These are phyloP conservation scores for Eupithecia subfuscata DNA, from an alignment of 2,888 invertebrate genomes.

Conservation along the genomic window DNA sequence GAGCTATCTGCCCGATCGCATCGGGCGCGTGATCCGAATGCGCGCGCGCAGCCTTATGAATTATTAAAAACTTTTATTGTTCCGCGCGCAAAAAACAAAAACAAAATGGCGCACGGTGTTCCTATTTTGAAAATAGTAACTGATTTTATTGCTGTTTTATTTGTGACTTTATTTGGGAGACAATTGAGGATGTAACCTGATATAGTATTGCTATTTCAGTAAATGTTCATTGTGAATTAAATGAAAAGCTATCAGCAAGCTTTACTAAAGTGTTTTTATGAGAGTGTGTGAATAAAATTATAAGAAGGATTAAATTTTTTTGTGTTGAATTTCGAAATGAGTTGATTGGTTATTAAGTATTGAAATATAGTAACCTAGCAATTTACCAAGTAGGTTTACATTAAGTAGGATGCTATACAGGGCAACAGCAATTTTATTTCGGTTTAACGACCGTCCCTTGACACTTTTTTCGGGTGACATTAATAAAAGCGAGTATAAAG, in stretches of 20 bases:
- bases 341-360: no score
- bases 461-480: slow-evolving; percentile 24
- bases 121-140: slow-evolving; percentile 79
- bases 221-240: neutral
- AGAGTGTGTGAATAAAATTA: no score
- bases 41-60: slow-evolving; percentile 73
- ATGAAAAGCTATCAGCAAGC: neutral
- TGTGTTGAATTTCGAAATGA: neutral
- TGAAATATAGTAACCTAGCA: neutral
- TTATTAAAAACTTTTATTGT: slow-evolving; percentile 82
- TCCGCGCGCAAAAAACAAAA: slow-evolving; percentile 68
- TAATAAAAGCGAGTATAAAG: slow-evolving; percentile 4
- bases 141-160: slow-evolving; percentile 73
- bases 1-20: slow-evolving; percentile 68
- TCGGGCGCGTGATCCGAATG: slow-evolving; percentile 74
- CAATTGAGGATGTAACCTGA: slow-evolving; percentile 59
- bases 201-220: slow-evolving; percentile 34
- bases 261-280: neutral
- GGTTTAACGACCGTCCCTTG: slow-evolving; percentile 26
- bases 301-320: no score
- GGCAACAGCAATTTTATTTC: neutral
- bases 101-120: slow-evolving; percentile 62
- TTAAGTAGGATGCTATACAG: neutral
- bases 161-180: slow-evolving; percentile 73
- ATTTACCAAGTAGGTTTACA: neutral